phyloP scores from a whole-genome alignment of 2,113 vertebrate species.

The Aleadryas rufinucha region DNA sequence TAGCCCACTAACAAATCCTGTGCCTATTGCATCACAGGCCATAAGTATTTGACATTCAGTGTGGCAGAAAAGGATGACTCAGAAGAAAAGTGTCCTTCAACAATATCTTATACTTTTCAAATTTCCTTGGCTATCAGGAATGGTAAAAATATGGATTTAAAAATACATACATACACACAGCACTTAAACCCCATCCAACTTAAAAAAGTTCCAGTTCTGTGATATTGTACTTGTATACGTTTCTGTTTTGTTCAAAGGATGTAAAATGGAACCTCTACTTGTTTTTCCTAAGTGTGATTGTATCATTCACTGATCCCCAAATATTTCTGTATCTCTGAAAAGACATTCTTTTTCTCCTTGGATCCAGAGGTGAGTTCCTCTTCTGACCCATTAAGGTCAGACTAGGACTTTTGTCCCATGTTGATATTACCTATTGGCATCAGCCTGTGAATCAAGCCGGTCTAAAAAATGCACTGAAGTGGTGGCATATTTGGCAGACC shows the following conservation, averaged over 20 bases:
- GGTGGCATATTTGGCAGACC: neutral
- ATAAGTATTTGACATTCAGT: accelerated
- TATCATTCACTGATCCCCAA: neutral
- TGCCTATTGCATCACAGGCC: neutral
- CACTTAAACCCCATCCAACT: neutral
- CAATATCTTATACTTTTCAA: neutral
- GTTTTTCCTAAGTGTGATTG: neutral
- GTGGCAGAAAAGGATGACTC: neutral
- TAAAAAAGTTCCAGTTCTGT: neutral
- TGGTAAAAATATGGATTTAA: neutral
- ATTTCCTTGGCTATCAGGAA: neutral
- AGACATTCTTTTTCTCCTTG: neutral
- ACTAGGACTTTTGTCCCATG: neutral
- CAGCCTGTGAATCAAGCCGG: neutral
- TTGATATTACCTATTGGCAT: neutral
- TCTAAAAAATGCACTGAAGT: neutral
- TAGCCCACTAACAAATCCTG: neutral
- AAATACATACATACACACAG: neutral
- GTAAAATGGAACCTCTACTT: neutral
- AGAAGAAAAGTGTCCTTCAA: neutral
- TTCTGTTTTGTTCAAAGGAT: neutral
- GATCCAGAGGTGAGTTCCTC: neutral
- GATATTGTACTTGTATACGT: neutral
- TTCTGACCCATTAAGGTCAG: neutral
- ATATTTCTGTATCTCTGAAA: neutral